Percentiles rank a stretch among this genome's conserved stretches.
phyloP scores from a whole-genome alignment of 2,888 invertebrate species.

The Glaucopsyche alexis region DNA sequence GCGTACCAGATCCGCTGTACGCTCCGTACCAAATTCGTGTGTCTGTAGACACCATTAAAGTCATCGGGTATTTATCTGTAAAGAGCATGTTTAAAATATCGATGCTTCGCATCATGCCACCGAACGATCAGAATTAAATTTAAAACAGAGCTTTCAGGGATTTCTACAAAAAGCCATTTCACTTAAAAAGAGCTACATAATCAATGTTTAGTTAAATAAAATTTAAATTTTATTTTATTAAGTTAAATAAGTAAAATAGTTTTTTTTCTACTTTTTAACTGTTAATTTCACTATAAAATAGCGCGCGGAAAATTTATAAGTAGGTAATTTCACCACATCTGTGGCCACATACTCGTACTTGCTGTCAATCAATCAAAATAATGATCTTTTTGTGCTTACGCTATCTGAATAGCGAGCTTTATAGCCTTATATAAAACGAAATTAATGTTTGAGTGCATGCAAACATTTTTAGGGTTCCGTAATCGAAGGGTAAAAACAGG shows the following conservation, averaged over 20 bases:
- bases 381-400: neutral
- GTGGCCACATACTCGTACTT: neutral
- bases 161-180: neutral
- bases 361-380: neutral
- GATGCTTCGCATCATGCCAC: neutral
- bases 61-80: constrained; percentile 3
- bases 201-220: neutral
- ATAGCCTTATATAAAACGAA: neutral
- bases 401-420: neutral
- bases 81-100: neutral
- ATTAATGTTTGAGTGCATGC: constrained; percentile 6
- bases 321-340: neutral
- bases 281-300: neutral
- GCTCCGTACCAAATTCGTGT: no score
- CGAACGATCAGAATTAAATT: neutral
- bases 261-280: no score
- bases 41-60: no score
- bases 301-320: neutral
- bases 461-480: neutral
- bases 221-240: no score
- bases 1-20: no score
- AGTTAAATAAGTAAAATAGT: no score
- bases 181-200: neutral
- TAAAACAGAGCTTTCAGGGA: neutral
- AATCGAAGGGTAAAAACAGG: no score